A percentile compares a stretch with the other conserved stretches of the same genome.
Conservation (phyloP, 2,797 vertebrate genomes). For the Gallinago stenura region DNA sequence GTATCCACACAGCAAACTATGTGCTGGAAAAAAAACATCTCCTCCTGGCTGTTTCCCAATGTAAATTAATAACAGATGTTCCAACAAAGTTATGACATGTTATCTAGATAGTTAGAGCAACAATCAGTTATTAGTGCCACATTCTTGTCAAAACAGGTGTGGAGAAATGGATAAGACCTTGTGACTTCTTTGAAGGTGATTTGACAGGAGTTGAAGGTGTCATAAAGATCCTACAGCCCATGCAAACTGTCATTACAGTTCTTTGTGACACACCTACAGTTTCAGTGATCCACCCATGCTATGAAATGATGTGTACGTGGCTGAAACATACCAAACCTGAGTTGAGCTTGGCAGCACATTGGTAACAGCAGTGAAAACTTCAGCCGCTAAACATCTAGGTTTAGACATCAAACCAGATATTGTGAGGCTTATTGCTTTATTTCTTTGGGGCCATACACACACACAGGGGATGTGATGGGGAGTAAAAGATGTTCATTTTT, state of each 20-base stretch:
- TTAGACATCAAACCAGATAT: not conserved
- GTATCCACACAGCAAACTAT: not conserved
- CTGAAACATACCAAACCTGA: not conserved
- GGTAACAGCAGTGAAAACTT: not conserved
- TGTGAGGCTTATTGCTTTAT: not conserved
- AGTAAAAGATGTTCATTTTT: not conserved
- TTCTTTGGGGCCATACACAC: not conserved
- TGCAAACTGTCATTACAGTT: not conserved
- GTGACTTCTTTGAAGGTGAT: not conserved
- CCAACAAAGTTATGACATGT: constrained; percentile 4
- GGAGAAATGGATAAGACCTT: not conserved
- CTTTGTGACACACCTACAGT: not conserved
- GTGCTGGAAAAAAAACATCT: not conserved
- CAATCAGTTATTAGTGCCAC: not conserved
- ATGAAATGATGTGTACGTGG: not conserved
- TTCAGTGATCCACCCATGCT: not conserved
- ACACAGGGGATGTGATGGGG: accelerated
- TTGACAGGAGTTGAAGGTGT: not conserved
- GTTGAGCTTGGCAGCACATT: not conserved
- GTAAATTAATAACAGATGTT: constrained; percentile 61
- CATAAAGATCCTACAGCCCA: not conserved
- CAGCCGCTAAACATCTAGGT: not conserved
- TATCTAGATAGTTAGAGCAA: not conserved
- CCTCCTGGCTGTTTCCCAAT: not conserved
- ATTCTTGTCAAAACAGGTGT: constrained; percentile 1